These are phyloP conservation scores for Malurus cyaneus DNA, from an alignment of 2,113 vertebrate genomes.

Conservation along the genomic window DNA sequence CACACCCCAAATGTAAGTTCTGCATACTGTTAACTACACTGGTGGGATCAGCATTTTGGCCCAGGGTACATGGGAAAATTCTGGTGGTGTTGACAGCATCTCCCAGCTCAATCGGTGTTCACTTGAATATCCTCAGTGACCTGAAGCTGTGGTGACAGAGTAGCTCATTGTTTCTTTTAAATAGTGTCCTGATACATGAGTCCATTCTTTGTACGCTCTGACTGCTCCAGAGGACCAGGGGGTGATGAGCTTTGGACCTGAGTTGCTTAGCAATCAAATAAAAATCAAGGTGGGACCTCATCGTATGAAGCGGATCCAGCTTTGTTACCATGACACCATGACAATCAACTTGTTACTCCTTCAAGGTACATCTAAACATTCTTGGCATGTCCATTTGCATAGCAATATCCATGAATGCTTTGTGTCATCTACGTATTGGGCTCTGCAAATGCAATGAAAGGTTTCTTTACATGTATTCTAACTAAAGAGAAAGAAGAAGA, in stretches of 20 bases:
- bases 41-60: not conserved
- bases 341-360: conserved; percentile 76
- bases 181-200: not conserved
- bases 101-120: not conserved
- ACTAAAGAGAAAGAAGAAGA: conserved; percentile 38
- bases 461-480: conserved; percentile 65
- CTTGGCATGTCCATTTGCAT: conserved; percentile 79
- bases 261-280: conserved; percentile 49
- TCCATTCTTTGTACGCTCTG: not conserved
- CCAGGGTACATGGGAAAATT: not conserved
- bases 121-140: not conserved
- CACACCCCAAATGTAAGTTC: not conserved
- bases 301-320: conserved; percentile 42
- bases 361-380: conserved; percentile 70
- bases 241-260: conserved; percentile 40
- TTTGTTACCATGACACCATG: conserved; percentile 77
- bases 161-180: not conserved
- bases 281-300: conserved; percentile 65
- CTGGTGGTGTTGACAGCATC: not conserved
- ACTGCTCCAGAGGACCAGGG: not conserved
- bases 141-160: not conserved
- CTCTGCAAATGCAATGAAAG: conserved; percentile 46
- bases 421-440: conserved; percentile 62
- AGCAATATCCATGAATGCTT: conserved; percentile 77
- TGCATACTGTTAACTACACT: not conserved